Evolutionary conservation across 1,140 invertebrate genomes (phyloP), one percentile per base, ranked within the genome.

Genomic region (Heliconius himera): DNA sequence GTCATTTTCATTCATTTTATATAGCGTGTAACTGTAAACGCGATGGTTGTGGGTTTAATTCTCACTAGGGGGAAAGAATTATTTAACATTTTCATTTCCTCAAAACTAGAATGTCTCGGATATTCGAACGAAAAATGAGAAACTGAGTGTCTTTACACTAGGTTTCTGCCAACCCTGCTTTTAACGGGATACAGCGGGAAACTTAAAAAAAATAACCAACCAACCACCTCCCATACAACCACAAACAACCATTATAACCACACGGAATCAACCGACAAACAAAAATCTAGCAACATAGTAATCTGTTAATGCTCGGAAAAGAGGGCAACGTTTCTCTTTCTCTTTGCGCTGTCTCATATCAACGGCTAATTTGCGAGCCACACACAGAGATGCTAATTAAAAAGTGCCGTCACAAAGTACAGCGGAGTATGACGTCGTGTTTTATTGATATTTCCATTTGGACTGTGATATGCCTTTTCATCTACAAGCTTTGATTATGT

Each of bases 361-460:
- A 81, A 51, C 78, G 82, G 84, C 84, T 85, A 85, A 85, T 85
- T 85, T 84, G 79, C 81, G 70, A 76, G 70, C 70, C 75, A 86
- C 83, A 86, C 83, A 86, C 83, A 82, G 83, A 81, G 72, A 66
- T 81, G 81, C 84, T 85, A 84, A 85, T 85, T 85, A 84, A 85
- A 85, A 85, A 84, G 77, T 81, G 81, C 81, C 75, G 72, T 81
- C 82, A 84, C 79, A 85, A 80, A 85, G 82, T 81, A 78, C 78
- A 72, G 75, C 51, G 38, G 78, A 33, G 73, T 66, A 77, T 75
- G 76, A 74, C 74, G 74, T 71, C 71, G 76, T 51, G 83, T 82
- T 60, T 80, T 82, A 85, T 85, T 85, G 80, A 83, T 85, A 82
- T 78, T 79, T 79, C 74, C 60, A 79, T 79, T 70, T 70, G 70